Conservation (phyloP, 2,797 vertebrate species). For the Adrianichthys oophorus region DNA sequence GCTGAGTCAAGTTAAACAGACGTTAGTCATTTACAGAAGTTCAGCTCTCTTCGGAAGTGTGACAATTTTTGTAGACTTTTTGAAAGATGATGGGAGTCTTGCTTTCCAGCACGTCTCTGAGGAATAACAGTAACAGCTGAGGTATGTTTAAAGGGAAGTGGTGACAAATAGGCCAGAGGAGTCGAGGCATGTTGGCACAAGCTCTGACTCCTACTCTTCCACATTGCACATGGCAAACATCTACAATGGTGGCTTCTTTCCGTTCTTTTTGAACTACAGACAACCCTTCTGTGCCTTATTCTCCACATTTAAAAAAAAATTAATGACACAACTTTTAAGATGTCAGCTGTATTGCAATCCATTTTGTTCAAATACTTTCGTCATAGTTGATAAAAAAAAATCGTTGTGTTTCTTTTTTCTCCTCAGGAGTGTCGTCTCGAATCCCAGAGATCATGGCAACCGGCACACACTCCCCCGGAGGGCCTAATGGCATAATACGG, state of each 20-base stretch:
- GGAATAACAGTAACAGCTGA: conserved; percentile 18
- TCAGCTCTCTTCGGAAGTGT: not conserved
- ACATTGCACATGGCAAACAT: conserved; percentile 28
- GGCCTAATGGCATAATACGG: conserved; percentile 96
- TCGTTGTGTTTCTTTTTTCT: not conserved
- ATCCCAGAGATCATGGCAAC: conserved; percentile 94
- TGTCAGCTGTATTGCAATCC: no score
- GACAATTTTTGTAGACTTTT: conserved; percentile 10
- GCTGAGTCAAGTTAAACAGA: not conserved
- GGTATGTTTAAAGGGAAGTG: conserved; percentile 29
- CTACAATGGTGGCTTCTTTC: conserved; percentile 19
- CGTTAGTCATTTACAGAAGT: conserved; percentile 7
- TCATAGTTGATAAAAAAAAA: conserved; percentile 4
- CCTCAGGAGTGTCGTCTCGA: conserved; percentile 88
- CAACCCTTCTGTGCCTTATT: conserved; percentile 14
- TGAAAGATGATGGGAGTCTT: conserved; percentile 14
- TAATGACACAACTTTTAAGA: no score
- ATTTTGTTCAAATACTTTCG: not conserved
- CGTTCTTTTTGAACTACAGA: conserved; percentile 12
- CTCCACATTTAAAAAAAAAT: no score
- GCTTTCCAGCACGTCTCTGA: conserved; percentile 29
- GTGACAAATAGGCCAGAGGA: conserved; percentile 23
- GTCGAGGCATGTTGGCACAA: conserved; percentile 44
- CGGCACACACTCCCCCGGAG: conserved; percentile 92
- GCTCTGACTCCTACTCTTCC: conserved; percentile 56